Percentiles rank a stretch among this genome's conserved stretches.
phyloP scores from a whole-genome alignment of 2,797 vertebrate species.

The Phoxinus dragarum region DNA sequence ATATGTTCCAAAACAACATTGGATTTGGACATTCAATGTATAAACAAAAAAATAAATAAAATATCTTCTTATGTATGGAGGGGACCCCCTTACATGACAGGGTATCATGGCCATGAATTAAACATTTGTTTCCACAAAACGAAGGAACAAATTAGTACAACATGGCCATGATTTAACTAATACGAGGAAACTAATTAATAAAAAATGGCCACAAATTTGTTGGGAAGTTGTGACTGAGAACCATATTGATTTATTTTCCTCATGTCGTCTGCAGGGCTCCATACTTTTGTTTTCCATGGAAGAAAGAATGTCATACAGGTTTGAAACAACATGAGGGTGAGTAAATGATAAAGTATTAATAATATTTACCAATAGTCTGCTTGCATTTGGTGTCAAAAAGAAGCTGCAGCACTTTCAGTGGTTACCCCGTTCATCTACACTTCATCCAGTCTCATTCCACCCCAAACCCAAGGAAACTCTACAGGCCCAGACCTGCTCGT shows the following conservation, averaged over 20 bases:
- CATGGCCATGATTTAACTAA: background rate
- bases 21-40: background rate
- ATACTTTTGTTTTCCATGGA: background rate
- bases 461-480: conserved; percentile 22
- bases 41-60: no score
- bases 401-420: background rate
- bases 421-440: conserved; percentile 7
- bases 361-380: background rate
- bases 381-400: conserved; percentile 18
- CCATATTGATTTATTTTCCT: background rate
- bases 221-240: background rate
- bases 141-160: background rate
- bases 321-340: background rate
- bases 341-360: background rate
- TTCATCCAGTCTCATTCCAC: conserved; percentile 26
- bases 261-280: background rate
- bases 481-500: conserved; percentile 53
- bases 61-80: background rate
- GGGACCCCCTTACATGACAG: background rate
- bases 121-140: background rate
- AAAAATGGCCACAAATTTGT: background rate
- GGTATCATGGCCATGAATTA: background rate
- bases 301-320: background rate
- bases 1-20: background rate
- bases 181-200: background rate